Evolutionary conservation across 1,140 invertebrate species (phyloP).

Genomic region (Bathynomus jamesi): DNA sequence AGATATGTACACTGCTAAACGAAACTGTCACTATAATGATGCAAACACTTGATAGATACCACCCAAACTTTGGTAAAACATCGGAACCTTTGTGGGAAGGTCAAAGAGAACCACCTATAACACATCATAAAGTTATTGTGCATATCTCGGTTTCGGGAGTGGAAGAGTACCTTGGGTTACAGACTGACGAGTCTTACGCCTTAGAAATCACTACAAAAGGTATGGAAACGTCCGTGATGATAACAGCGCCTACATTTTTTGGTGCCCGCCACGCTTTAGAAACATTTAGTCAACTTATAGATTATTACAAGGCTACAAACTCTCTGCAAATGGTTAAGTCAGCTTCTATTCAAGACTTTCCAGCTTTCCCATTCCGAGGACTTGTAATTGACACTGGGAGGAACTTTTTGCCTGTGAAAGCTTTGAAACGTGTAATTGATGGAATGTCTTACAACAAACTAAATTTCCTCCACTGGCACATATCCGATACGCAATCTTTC

Average conservation of each 20-base stretch:
- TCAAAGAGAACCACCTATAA: too few relatives aligned
- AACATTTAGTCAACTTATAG: conserved; percentile 41
- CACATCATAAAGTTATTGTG: too few relatives aligned
- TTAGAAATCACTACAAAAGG: not conserved
- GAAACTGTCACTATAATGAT: not conserved
- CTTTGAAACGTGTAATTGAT: conserved; percentile 64
- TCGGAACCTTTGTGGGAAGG: not conserved
- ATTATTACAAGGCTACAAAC: conserved; percentile 25
- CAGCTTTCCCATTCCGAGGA: conserved; percentile 27
- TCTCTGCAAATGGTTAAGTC: conserved; percentile 14
- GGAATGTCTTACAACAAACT: conserved; percentile 72
- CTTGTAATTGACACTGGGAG: conserved; percentile 35
- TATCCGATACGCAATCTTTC: conserved; percentile 78
- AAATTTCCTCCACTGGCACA: conserved; percentile 82
- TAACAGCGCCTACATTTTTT: conserved; percentile 48
- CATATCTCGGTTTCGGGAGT: not conserved
- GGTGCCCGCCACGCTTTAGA: conserved; percentile 42
- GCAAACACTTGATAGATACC: not conserved
- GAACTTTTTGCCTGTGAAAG: conserved; percentile 54
- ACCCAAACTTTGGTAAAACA: not conserved
- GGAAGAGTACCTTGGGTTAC: not conserved
- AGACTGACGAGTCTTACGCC: conserved; percentile 8
- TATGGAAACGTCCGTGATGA: conserved; percentile 45
- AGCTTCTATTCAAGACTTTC: conserved; percentile 18
- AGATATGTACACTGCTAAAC: not conserved